Percentiles rank a stretch among this genome's conserved stretches.
Conservation (phyloP, 2,888 invertebrate genomes). For the Pasiphila rectangulata region DNA sequence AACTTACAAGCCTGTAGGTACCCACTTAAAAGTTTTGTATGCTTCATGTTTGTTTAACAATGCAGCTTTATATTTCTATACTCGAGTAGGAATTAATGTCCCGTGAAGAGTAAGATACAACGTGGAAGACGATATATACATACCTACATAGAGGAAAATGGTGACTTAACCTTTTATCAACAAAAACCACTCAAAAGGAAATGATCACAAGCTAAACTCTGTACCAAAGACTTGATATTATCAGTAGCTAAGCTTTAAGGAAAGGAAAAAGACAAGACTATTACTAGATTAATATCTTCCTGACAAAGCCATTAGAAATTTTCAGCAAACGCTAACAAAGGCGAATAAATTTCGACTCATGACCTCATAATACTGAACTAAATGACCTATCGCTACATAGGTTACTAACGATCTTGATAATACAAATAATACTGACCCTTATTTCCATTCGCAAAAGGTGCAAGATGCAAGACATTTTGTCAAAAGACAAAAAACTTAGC, state of each 20-base stretch:
- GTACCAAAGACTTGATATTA: too few species aligned
- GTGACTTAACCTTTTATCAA: neutral
- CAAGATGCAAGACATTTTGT: neutral
- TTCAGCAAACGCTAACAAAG: slow-evolving; percentile 28
- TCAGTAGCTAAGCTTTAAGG: too few species aligned
- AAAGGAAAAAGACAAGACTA: too few species aligned
- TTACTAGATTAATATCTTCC: too few species aligned
- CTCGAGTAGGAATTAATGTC: slow-evolving; percentile 35
- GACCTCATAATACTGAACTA: slow-evolving; percentile 32
- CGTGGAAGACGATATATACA: slow-evolving; percentile 5
- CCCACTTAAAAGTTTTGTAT: too few species aligned
- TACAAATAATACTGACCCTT: slow-evolving; percentile 9
- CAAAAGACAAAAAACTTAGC: slow-evolving; percentile 1
- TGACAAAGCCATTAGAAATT: neutral
- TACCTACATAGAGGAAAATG: slow-evolving; percentile 6
- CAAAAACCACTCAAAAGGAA: too few species aligned
- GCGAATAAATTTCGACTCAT: too few species aligned
- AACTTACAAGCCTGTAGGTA: too few species aligned
- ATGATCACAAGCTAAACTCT: too few species aligned
- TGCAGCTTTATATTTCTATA: slow-evolving; percentile 7
- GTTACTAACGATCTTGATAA: slow-evolving; percentile 36
- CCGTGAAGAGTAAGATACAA: slow-evolving; percentile 40
- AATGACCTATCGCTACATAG: slow-evolving; percentile 38
- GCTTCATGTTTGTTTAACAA: neutral
- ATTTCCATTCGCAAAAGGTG: neutral